A percentile compares a stretch with the other conserved stretches of the same genome.
Conservation (phyloP, 2,113 vertebrate species). For the Pycnonotus jocosus region DNA sequence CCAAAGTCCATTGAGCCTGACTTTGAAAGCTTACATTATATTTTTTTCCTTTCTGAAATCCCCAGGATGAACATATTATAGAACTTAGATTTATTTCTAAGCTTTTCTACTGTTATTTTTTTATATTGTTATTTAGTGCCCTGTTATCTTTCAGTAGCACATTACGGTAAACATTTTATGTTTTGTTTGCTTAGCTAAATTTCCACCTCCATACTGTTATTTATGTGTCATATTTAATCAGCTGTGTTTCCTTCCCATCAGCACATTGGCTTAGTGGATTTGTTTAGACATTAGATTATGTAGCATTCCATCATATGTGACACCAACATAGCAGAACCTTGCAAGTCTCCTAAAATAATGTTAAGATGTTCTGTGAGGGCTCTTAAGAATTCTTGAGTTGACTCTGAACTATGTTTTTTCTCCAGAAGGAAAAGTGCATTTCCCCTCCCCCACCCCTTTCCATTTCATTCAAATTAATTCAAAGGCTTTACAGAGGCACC, state of each 20-base stretch:
- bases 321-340: background rate
- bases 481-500: background rate
- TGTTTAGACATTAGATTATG: background rate
- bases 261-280: background rate
- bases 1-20: background rate
- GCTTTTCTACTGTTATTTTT: background rate
- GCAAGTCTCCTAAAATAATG: background rate
- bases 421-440: background rate
- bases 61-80: background rate
- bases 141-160: background rate
- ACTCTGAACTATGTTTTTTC: background rate
- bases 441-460: background rate
- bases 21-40: background rate
- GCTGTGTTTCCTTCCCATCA: background rate
- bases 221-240: slow-evolving; percentile 13
- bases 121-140: background rate
- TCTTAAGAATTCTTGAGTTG: background rate
- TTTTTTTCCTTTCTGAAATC: background rate
- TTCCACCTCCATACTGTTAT: background rate
- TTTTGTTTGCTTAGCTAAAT: background rate
- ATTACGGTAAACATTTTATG: background rate
- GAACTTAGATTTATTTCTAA: background rate
- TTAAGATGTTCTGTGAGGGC: background rate
- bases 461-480: background rate
- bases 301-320: background rate